Percentiles rank a stretch among this genome's conserved stretches.
Evolutionary conservation across 2,113 vertebrate species (phyloP).

Genomic region (Centropus bengalensis): DNA sequence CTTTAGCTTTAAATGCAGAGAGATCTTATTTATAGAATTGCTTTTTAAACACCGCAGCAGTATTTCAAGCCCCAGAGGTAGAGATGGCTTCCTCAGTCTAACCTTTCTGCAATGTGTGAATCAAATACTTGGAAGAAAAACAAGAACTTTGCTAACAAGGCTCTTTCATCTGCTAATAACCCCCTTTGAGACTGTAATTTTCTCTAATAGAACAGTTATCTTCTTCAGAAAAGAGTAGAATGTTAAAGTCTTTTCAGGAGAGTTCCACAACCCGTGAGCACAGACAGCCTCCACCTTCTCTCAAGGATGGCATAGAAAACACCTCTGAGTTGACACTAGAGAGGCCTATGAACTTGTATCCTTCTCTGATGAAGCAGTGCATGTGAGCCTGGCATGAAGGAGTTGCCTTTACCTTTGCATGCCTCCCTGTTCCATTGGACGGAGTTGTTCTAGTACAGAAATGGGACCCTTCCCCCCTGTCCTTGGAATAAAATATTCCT

Average conservation of each 20-base stretch:
- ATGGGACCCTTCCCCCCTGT: rapidly evolving
- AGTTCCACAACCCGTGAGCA: not conserved
- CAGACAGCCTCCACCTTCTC: not conserved
- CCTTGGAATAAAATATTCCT: not conserved
- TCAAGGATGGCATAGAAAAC: not conserved
- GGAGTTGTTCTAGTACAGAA: not conserved
- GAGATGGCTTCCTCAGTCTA: not conserved
- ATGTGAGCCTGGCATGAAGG: not conserved
- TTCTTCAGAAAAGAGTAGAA: not conserved
- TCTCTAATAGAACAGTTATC: not conserved
- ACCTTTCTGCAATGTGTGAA: not conserved
- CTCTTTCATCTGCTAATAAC: not conserved
- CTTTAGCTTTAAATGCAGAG: not conserved
- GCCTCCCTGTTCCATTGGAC: not conserved
- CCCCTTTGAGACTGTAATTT: not conserved
- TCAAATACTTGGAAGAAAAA: not conserved
- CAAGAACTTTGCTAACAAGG: not conserved
- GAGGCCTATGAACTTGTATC: not conserved
- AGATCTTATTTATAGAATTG: not conserved
- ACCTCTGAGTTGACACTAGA: not conserved
- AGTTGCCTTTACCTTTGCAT: not conserved
- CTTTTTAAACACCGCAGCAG: not conserved
- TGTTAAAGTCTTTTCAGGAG: not conserved
- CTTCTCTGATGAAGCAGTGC: not conserved
- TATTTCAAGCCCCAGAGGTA: not conserved